Evolutionary conservation across 2,888 invertebrate genomes (phyloP).

Genomic region (Chirona hameri): DNA sequence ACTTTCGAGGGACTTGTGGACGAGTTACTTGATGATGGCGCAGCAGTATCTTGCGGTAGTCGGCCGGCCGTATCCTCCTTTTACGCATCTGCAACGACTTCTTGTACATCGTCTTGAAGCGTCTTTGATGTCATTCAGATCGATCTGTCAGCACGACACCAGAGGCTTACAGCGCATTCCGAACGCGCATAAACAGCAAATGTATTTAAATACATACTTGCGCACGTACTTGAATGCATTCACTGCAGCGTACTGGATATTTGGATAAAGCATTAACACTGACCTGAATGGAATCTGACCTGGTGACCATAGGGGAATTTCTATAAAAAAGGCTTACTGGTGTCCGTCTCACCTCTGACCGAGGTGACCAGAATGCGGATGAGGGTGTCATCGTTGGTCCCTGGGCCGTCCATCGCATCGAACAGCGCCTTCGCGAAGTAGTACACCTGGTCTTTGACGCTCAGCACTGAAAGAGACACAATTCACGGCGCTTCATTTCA

Average conservation of each 20-base stretch:
- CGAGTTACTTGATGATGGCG: background rate
- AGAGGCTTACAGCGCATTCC: too few species aligned
- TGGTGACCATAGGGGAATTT: too few species aligned
- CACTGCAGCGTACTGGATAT: too few species aligned
- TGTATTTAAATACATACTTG: too few species aligned
- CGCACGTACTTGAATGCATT: too few species aligned
- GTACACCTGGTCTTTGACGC: background rate
- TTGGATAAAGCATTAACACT: too few species aligned
- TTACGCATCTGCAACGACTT: background rate
- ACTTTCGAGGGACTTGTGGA: too few species aligned
- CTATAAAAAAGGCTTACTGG: too few species aligned
- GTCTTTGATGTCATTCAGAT: background rate
- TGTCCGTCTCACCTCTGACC: background rate
- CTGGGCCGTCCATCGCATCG: background rate
- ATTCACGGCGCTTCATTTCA: too few species aligned
- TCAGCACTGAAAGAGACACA: background rate
- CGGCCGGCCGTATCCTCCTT: background rate
- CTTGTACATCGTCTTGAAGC: constrained; percentile 1
- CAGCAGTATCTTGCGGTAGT: background rate
- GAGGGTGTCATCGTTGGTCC: background rate
- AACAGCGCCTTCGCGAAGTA: background rate
- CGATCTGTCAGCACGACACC: background rate
- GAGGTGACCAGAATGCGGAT: background rate
- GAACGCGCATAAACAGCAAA: too few species aligned
- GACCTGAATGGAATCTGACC: too few species aligned